These are phyloP conservation scores for Arctocebus calabarensis DNA, from an alignment of 2,797 vertebrate species.

Conservation along the genomic window DNA sequence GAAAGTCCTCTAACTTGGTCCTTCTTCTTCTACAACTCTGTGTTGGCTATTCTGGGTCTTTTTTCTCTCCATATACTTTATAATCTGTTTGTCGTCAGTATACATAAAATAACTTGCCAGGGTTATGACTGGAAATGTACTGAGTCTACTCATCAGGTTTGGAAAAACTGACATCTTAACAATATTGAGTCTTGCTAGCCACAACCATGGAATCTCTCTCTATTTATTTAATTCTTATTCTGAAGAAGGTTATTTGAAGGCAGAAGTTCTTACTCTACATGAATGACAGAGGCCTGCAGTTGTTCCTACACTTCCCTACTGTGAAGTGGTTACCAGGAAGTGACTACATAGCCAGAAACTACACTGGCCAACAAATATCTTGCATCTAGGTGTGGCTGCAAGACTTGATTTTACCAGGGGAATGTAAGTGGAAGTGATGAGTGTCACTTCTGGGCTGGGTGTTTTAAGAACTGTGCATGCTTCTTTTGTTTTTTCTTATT, in stretches of 20 bases:
- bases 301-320: not conserved
- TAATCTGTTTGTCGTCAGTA: not conserved
- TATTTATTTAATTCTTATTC: not conserved
- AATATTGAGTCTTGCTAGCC: not conserved
- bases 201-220: not conserved
- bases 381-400: not conserved
- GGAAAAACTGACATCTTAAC: not conserved
- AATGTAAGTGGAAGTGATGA: not conserved
- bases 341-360: not conserved
- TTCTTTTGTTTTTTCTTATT: not conserved
- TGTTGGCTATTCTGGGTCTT: not conserved
- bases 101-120: not conserved
- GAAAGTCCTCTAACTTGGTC: not conserved
- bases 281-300: not conserved
- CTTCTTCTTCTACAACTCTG: not conserved
- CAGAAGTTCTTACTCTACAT: not conserved
- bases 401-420: not conserved
- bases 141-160: not conserved
- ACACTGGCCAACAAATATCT: not conserved
- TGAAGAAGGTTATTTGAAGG: constrained; percentile 27
- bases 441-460: not conserved
- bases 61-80: not conserved
- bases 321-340: not conserved
- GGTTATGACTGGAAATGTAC: not conserved
- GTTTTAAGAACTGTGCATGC: not conserved